These are phyloP conservation scores for Xenopus laevis DNA, from an alignment of 2,113 vertebrate genomes.

Conservation along the genomic window DNA sequence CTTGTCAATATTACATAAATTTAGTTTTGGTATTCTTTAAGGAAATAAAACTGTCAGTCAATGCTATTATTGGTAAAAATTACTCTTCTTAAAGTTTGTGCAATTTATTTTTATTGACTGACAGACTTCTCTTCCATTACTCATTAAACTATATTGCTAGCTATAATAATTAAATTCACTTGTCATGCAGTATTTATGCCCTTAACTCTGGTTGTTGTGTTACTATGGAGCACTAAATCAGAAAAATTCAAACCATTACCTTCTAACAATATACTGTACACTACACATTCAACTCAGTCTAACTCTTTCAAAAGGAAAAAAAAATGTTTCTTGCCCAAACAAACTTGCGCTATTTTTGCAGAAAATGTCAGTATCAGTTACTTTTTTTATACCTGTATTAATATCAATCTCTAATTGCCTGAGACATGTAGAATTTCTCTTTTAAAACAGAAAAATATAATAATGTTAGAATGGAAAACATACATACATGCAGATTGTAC, in stretches of 20 bases:
- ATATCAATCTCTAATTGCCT: too few relatives aligned
- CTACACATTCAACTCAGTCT: background rate
- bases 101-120: slow-evolving; percentile 32
- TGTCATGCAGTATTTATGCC: slow-evolving; percentile 11
- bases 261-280: background rate
- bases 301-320: background rate
- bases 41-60: slow-evolving; percentile 13
- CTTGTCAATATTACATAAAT: too few relatives aligned
- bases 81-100: slow-evolving; percentile 28
- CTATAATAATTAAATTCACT: slow-evolving; percentile 11
- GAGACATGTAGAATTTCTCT: too few relatives aligned
- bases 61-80: slow-evolving; percentile 34
- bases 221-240: slow-evolving; percentile 1
- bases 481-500: too few relatives aligned
- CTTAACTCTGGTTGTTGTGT: slow-evolving; percentile 26
- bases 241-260: slow-evolving; percentile 13
- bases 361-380: too few relatives aligned
- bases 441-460: too few relatives aligned
- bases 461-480: too few relatives aligned
- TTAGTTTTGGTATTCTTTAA: too few relatives aligned
- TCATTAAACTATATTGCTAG: slow-evolving; percentile 30
- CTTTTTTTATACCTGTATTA: too few relatives aligned
- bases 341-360: too few relatives aligned
- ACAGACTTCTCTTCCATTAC: slow-evolving; percentile 18
- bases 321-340: too few relatives aligned